Percentiles rank a stretch among this genome's conserved stretches.
Evolutionary conservation across 2,888 invertebrate genomes (phyloP).

Genomic region (Drosophila longiperda): DNA sequence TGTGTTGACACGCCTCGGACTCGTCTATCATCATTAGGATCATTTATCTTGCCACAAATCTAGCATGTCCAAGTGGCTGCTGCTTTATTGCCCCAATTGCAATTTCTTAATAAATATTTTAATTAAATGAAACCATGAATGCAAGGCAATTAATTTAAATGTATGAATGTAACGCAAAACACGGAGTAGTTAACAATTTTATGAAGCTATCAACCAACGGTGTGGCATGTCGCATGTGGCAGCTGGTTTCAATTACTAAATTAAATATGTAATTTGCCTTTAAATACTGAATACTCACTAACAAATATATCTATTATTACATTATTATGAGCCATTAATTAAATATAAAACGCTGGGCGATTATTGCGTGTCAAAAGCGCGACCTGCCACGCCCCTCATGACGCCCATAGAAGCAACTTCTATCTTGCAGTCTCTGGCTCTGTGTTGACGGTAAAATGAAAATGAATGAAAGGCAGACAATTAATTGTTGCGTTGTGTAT

Average conservation of each 20-base stretch:
- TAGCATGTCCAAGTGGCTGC: constrained; percentile 47
- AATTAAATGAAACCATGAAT: constrained; percentile 63
- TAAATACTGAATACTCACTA: constrained; percentile 38
- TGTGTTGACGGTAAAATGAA: constrained; percentile 16
- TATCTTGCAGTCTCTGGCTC: constrained; percentile 22
- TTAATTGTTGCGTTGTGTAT: constrained; percentile 77
- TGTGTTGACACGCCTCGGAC: constrained; percentile 62
- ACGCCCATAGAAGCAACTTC: constrained; percentile 27
- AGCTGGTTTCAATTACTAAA: constrained; percentile 73
- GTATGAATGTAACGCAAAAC: constrained; percentile 24
- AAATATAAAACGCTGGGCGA: constrained; percentile 72
- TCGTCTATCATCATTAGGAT: constrained; percentile 76
- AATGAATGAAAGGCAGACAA: constrained; percentile 66
- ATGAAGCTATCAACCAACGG: constrained; percentile 52
- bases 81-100: constrained; percentile 27
- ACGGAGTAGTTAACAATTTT: constrained; percentile 53
- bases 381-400: constrained; percentile 56
- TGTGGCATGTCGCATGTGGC: constrained; percentile 29
- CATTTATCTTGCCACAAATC: constrained; percentile 74
- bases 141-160: constrained; percentile 60
- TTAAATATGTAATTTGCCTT: constrained; percentile 62
- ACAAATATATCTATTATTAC: constrained; percentile 58
- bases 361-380: constrained; percentile 75
- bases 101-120: constrained; percentile 69
- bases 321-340: constrained; percentile 74